Evolutionary conservation across 2,888 invertebrate species (phyloP).

Genomic region (Lepidonotus clava): DNA sequence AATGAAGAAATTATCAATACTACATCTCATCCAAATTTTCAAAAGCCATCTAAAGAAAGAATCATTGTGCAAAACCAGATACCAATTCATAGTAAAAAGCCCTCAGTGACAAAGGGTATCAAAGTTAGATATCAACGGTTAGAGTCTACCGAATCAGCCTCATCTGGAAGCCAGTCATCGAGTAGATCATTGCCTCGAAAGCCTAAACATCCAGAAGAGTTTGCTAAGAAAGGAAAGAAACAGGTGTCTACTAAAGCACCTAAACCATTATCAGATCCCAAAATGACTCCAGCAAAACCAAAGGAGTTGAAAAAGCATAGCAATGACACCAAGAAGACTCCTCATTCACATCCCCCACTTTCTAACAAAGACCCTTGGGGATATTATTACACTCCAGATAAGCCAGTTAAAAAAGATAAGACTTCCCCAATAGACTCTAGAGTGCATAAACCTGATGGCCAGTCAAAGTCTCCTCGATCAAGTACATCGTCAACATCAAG

Average conservation of each 20-base stretch:
- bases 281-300: too few species aligned
- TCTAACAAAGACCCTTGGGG: not conserved
- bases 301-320: too few species aligned
- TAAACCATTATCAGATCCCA: too few species aligned
- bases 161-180: slow-evolving; percentile 14
- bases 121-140: not conserved
- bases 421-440: too few species aligned
- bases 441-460: too few species aligned
- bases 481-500: not conserved
- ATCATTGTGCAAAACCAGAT: not conserved
- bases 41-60: not conserved
- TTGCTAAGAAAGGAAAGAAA: not conserved
- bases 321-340: not conserved
- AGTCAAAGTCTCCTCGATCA: not conserved
- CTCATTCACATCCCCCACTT: too few species aligned
- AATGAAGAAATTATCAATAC: too few species aligned
- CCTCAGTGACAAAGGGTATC: not conserved
- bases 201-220: slow-evolving; percentile 22
- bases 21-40: too few species aligned
- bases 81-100: not conserved
- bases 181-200: not conserved
- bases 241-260: not conserved
- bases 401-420: too few species aligned
- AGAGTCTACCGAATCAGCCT: not conserved
- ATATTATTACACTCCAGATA: not conserved